Conservation (phyloP, 2,797 vertebrate species). For the Steatocranus sp. region DNA sequence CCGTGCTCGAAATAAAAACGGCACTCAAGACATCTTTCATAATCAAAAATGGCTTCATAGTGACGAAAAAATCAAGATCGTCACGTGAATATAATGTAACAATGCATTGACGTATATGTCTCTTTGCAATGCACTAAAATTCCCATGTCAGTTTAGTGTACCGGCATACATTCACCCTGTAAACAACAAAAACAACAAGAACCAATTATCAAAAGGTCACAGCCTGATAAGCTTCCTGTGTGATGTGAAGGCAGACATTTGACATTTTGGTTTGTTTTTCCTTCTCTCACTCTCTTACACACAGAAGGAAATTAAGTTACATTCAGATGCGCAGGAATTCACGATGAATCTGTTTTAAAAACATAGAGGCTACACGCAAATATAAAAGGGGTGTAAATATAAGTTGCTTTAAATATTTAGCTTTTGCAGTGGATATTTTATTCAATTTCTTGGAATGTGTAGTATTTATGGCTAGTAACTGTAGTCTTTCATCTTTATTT, state of each 20-base stretch:
- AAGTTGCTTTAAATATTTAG: background rate
- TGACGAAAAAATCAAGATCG: background rate
- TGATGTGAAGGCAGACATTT: slow-evolving; percentile 40
- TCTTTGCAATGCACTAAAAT: background rate
- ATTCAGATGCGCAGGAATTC: background rate
- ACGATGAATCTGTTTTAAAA: background rate
- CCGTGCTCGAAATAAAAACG: background rate
- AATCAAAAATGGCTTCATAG: background rate
- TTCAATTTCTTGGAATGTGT: background rate
- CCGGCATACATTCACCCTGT: background rate
- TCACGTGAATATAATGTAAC: background rate
- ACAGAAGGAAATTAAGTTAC: background rate
- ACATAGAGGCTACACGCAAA: background rate
- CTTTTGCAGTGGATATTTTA: background rate
- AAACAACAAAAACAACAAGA: slow-evolving; percentile 44
- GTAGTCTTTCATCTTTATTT: background rate
- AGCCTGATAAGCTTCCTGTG: slow-evolving; percentile 51
- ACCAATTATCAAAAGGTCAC: slow-evolving; percentile 53
- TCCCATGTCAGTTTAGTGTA: background rate
- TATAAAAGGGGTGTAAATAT: background rate
- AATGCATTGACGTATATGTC: background rate
- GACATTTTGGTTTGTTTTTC: slow-evolving; percentile 51
- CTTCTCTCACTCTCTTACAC: background rate
- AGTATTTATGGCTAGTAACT: background rate
- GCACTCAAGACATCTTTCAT: background rate